A percentile compares a stretch with the other conserved stretches of the same genome.
These are phyloP conservation scores for Hyphantria cunea DNA, from an alignment of 1,140 invertebrate genomes.

Conservation along the genomic window DNA sequence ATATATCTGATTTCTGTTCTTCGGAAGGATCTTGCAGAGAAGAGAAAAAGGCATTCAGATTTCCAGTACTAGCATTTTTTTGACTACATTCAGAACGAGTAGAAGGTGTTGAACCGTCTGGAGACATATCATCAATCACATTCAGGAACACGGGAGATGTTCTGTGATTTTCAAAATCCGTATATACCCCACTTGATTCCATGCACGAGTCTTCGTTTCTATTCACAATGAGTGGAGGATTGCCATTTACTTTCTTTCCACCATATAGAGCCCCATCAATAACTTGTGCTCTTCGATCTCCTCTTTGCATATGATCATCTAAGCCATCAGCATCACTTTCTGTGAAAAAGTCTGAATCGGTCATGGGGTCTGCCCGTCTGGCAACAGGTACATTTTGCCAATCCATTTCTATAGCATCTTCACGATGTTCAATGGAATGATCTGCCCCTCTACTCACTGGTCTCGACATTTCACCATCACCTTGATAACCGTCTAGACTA, in stretches of 20 bases:
- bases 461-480: slow-evolving; percentile 91
- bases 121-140: slow-evolving; percentile 82
- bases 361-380: slow-evolving; percentile 90
- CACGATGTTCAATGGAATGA: slow-evolving; percentile 81
- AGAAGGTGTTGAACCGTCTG: slow-evolving; percentile 81
- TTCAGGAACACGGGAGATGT: slow-evolving; percentile 77
- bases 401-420: slow-evolving; percentile 77
- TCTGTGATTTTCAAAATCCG: slow-evolving; percentile 88
- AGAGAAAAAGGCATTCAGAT: slow-evolving; percentile 56
- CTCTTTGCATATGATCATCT: slow-evolving; percentile 86
- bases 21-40: slow-evolving; percentile 56
- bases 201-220: slow-evolving; percentile 85
- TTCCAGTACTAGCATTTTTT: slow-evolving; percentile 56
- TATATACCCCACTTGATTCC: slow-evolving; percentile 93
- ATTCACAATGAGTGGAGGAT: slow-evolving; percentile 77
- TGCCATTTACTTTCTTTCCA: slow-evolving; percentile 80
- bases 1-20: slow-evolving; percentile 49
- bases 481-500: slow-evolving; percentile 93
- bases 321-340: slow-evolving; percentile 92
- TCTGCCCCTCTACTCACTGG: slow-evolving; percentile 89
- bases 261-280: slow-evolving; percentile 93
- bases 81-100: slow-evolving; percentile 78
- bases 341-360: slow-evolving; percentile 94
- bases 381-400: slow-evolving; percentile 81
- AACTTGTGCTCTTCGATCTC: slow-evolving; percentile 88